These are phyloP conservation scores for Sinotaia quadrata DNA, from an alignment of 2,888 invertebrate genomes.

Conservation along the genomic window DNA sequence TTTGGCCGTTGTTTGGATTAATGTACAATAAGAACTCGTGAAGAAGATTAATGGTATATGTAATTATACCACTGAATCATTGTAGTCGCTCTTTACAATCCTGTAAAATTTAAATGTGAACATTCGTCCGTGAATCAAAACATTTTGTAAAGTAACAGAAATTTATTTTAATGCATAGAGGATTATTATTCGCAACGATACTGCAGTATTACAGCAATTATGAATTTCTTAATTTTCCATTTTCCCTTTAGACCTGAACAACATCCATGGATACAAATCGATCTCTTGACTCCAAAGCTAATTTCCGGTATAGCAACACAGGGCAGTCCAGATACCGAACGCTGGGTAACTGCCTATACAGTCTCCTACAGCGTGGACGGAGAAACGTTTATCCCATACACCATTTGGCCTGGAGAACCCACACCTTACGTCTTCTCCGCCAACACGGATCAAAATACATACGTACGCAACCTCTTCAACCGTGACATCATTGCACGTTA, in stretches of 20 bases:
- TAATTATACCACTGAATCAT: no score
- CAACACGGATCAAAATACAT: constrained; percentile 41
- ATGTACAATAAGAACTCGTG: no score
- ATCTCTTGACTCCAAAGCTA: constrained; percentile 45
- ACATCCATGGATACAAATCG: constrained; percentile 55
- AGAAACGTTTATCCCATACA: constrained; percentile 46
- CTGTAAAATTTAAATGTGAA: no score
- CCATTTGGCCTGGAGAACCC: constrained; percentile 39
- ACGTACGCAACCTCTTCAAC: constrained; percentile 43
- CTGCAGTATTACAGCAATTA: no score
- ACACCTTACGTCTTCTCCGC: constrained; percentile 74
- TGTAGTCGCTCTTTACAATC: no score
- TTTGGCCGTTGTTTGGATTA: no score
- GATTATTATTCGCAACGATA: no score
- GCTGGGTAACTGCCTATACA: constrained; percentile 52
- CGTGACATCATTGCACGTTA: constrained; percentile 43
- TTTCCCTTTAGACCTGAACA: constrained; percentile 39
- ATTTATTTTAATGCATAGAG: no score
- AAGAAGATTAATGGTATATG: no score
- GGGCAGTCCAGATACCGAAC: constrained; percentile 46
- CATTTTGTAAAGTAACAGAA: no score
- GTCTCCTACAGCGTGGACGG: constrained; percentile 52
- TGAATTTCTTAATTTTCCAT: no score
- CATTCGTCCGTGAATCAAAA: no score
- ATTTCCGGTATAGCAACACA: constrained; percentile 55